A percentile compares a stretch with the other conserved stretches of the same genome.
These are phyloP conservation scores for Zaprionus kolodkinae DNA, from an alignment of 1,140 invertebrate species.

Conservation along the genomic window DNA sequence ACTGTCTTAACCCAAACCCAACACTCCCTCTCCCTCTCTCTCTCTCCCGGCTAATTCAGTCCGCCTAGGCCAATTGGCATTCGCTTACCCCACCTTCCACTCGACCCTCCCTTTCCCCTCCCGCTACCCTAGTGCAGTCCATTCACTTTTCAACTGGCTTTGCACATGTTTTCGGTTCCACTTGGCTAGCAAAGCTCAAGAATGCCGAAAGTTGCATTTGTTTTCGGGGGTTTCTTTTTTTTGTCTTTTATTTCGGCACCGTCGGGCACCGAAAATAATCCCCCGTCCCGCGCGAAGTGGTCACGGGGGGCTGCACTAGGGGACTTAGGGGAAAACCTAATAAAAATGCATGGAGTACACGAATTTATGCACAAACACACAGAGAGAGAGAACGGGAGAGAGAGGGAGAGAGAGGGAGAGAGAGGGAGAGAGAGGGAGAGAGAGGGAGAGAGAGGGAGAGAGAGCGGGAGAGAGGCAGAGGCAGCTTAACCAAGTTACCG, in stretches of 20 bases:
- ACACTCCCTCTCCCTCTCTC: background rate
- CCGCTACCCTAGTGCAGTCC: background rate
- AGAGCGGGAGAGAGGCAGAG: background rate
- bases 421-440: background rate
- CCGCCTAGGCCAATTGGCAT: background rate
- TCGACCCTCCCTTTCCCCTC: background rate
- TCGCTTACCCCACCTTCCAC: background rate
- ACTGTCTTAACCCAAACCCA: background rate
- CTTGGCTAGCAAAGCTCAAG: conserved; percentile 47
- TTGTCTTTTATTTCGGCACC: background rate
- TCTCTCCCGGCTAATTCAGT: background rate
- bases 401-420: background rate
- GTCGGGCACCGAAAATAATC: conserved; percentile 32
- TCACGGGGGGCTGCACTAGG: background rate
- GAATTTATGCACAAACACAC: conserved; percentile 46
- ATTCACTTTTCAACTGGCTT: conserved; percentile 4
- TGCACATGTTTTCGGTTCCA: conserved; percentile 45
- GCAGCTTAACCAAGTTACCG: conserved; percentile 59
- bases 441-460: background rate
- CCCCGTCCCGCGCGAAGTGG: background rate
- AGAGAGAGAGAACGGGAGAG: background rate
- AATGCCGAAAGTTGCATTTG: conserved; percentile 48
- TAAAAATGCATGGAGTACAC: conserved; percentile 62
- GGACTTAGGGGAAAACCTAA: conserved; percentile 45
- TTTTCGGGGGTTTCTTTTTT: conserved; percentile 3